Base-by-base conservation (phyloP, 1,140 invertebrate species). In the Bombus turneri region DNA sequence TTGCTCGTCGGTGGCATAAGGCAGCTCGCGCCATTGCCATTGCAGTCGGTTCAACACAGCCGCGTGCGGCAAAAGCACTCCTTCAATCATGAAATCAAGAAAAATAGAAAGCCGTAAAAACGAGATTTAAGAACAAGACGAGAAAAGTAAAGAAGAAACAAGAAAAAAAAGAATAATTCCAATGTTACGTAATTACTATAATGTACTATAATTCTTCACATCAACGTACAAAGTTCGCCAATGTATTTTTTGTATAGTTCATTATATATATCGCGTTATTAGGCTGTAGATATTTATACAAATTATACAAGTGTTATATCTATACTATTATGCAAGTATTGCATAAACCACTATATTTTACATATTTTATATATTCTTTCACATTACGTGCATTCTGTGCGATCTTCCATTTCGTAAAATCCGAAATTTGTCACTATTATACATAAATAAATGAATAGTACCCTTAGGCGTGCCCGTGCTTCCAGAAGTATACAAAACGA, bases 391-490 rank as follows among this genome's bases (percentile, higher is more conserved):
- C 47, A 47, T 47, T 18, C 15, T 6, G 47, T 47, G 15, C 1
- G 18, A 53, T 6, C 18, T 0, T 22, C 47, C 6, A 22, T 22
- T 53, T 53, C 47, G 47, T 53, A 53, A 22, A 0, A 22, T 53
- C 1, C 8, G 47, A 53, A 22, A 53, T 53, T 53, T 18, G 1
- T 53, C 5, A 6, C 5, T 12, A n/a, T n/a, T 62, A 2, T 31
- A 31, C 31, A 31, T 18, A 41, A 25, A 39, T 39, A 28, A 37
- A 59, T 22, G 6, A 31, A 53, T 53, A 47, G 34, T 75, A 96
- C 98, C 98, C 96, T 99, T 99, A 6, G 98, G 98, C 66, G 97
- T 95, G 69, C 98, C 98, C 18, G 98, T 99, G 92, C 98, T 99
- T 62, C 98, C 98, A 72, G 98, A 99, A 72, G 98, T 99, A 91